Percentiles rank a stretch among this genome's conserved stretches.
Conservation (phyloP, 2,797 vertebrate genomes). For the Spheniscus humboldti region DNA sequence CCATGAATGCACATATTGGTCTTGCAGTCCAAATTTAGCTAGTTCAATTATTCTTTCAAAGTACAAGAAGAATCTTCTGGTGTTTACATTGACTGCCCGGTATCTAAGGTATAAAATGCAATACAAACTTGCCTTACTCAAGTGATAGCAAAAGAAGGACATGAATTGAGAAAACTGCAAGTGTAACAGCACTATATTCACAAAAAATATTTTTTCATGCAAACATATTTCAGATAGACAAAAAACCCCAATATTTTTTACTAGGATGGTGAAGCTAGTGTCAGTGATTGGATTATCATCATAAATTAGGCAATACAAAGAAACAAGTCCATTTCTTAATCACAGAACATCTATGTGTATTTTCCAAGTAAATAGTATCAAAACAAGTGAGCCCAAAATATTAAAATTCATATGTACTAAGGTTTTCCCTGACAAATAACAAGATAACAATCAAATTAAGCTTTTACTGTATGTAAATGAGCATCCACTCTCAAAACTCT, state of each 20-base stretch:
- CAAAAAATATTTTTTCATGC: neutral
- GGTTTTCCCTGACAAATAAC: neutral
- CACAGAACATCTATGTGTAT: neutral
- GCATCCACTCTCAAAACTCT: neutral
- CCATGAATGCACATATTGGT: neutral
- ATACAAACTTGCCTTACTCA: neutral
- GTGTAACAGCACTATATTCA: neutral
- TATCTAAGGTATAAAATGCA: neutral
- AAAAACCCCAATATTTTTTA: neutral
- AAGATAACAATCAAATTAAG: conserved; percentile 25
- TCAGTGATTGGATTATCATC: neutral
- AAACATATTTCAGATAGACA: neutral
- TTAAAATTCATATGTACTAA: neutral
- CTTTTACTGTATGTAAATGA: conserved; percentile 10
- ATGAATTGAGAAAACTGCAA: neutral
- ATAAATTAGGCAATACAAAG: neutral
- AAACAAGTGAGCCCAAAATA: neutral
- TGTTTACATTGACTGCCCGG: neutral
- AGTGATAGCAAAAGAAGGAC: neutral
- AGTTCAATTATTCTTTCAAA: neutral
- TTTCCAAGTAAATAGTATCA: conserved; percentile 29
- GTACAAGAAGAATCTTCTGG: neutral
- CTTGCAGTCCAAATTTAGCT: neutral
- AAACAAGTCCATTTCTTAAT: neutral
- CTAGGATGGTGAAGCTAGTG: neutral